Percentiles rank a stretch among this genome's conserved stretches.
These are phyloP conservation scores for Gymnosoma rotundatum DNA, from an alignment of 2,888 invertebrate genomes.

Conservation along the genomic window DNA sequence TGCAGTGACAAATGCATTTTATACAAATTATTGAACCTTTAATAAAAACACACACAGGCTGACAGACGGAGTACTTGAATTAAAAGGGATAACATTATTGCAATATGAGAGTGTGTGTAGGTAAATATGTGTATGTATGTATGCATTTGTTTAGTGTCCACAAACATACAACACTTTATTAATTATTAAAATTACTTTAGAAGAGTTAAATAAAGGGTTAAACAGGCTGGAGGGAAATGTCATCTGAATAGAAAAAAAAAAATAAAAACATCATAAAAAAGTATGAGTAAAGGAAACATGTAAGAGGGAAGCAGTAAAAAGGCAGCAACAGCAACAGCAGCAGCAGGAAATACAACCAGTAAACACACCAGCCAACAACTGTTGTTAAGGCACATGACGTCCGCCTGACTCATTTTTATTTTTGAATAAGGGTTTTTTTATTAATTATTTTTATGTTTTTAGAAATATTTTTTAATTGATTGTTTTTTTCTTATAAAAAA, in stretches of 20 bases:
- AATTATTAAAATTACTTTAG: constrained; percentile 70
- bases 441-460: constrained; percentile 42
- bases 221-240: constrained; percentile 67
- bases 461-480: constrained; percentile 25
- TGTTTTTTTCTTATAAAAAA: constrained; percentile 12
- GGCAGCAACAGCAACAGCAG: constrained; percentile 4
- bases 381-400: constrained; percentile 56
- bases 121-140: constrained; percentile 6
- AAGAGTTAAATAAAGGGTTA: constrained; percentile 65
- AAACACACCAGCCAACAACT: constrained; percentile 47
- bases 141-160: constrained; percentile 60
- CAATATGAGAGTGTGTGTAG: neutral
- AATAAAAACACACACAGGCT: neutral
- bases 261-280: neutral
- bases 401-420: constrained; percentile 48
- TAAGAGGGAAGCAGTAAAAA: constrained; percentile 35
- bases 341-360: constrained; percentile 66
- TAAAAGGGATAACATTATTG: constrained; percentile 47
- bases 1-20: constrained; percentile 74
- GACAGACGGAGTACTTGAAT: neutral
- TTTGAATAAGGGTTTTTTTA: constrained; percentile 53
- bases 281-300: constrained; percentile 20
- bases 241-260: constrained; percentile 49
- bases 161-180: constrained; percentile 70
- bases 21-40: constrained; percentile 65